These are phyloP conservation scores for Alcis repandata DNA, from an alignment of 2,888 invertebrate genomes.

Conservation along the genomic window DNA sequence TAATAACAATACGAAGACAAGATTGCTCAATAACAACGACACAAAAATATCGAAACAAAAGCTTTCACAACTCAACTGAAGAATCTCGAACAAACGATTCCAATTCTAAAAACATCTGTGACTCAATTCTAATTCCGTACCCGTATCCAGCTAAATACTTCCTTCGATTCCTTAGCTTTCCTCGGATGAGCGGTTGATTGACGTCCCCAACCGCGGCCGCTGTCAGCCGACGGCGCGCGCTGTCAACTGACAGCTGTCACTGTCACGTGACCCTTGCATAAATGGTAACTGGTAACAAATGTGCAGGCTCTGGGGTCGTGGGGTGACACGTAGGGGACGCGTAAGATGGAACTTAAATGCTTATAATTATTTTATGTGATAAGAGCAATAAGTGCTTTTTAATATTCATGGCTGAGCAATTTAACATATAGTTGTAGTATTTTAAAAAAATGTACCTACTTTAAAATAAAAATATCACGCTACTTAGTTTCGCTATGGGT, in stretches of 20 bases:
- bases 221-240: conserved; percentile 52
- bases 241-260: conserved; percentile 61
- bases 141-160: conserved; percentile 27
- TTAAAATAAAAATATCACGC: too few species aligned
- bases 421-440: too few species aligned
- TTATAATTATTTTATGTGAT: conserved; percentile 26
- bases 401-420: conserved; percentile 6
- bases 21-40: conserved; percentile 6
- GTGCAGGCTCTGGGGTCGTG: conserved; percentile 48
- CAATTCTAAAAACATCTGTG: conserved; percentile 31
- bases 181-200: conserved; percentile 56
- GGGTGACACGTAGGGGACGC: conserved; percentile 32
- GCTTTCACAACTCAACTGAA: conserved; percentile 19
- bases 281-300: conserved; percentile 52
- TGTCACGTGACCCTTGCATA: conserved; percentile 61
- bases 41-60: conserved; percentile 21
- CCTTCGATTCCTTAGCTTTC: conserved; percentile 44
- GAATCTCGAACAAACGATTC: conserved; percentile 29
- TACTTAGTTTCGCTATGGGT: too few species aligned
- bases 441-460: background rate
- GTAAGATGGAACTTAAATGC: conserved; percentile 24
- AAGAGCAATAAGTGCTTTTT: conserved; percentile 11
- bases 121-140: conserved; percentile 31
- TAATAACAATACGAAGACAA: conserved; percentile 6
- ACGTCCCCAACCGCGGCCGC: conserved; percentile 57